Evolutionary conservation across 2,797 vertebrate genomes (phyloP).

Genomic region (Pipistrellus kuhlii): DNA sequence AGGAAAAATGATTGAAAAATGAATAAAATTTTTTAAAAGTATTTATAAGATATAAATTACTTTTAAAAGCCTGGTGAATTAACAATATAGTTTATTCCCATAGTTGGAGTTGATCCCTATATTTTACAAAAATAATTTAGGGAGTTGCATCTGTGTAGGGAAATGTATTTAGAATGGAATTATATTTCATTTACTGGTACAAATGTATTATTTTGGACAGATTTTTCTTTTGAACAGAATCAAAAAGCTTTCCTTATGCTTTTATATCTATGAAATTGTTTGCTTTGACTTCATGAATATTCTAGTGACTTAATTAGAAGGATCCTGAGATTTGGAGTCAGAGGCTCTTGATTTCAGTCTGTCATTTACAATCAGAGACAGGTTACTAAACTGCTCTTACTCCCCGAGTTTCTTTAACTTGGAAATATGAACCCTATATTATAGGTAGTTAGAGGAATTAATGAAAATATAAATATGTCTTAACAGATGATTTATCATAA

Average conservation of each 20-base stretch:
- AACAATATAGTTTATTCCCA: not conserved
- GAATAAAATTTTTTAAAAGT: not conserved
- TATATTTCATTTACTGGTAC: not conserved
- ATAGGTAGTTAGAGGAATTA: not conserved
- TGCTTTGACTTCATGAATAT: conserved; percentile 40
- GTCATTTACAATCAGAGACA: not conserved
- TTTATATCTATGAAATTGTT: conserved; percentile 23
- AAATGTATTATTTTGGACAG: not conserved
- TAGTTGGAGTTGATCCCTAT: not conserved
- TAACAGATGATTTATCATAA: not conserved
- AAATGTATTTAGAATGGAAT: conserved; percentile 17
- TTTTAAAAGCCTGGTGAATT: not conserved
- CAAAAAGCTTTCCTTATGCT: not conserved
- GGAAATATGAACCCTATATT: not conserved
- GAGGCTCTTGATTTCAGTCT: conserved; percentile 32
- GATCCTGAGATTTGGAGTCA: conserved; percentile 11
- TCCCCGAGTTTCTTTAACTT: conserved; percentile 16
- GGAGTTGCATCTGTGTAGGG: not conserved
- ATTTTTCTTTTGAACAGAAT: conserved; percentile 28
- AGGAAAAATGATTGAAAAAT: conserved; percentile 1
- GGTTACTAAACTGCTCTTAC: not conserved
- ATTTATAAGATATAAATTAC: not conserved
- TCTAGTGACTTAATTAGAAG: not conserved
- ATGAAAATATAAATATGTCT: not conserved
- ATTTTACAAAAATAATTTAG: conserved; percentile 26